These are phyloP conservation scores for Tortrix viridana DNA, from an alignment of 2,888 invertebrate genomes.

Conservation along the genomic window DNA sequence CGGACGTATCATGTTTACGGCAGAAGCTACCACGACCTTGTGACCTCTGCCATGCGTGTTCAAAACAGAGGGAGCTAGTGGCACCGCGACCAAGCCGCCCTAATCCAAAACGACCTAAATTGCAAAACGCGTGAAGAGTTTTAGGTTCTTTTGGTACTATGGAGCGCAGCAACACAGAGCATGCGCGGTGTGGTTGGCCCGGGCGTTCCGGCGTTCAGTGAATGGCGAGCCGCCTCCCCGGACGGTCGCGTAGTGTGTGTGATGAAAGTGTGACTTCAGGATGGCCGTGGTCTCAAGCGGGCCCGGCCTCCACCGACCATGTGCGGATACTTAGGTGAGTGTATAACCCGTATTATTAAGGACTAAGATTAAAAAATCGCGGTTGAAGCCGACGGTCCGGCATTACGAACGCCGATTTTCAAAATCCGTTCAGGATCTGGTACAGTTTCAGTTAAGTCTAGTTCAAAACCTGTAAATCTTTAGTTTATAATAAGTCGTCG, in stretches of 20 bases:
- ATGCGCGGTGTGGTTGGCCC: constrained; percentile 72
- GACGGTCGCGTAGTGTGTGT: constrained; percentile 57
- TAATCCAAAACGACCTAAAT: constrained; percentile 5
- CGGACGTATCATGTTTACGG: constrained; percentile 50
- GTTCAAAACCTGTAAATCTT: no score
- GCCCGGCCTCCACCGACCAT: constrained; percentile 74
- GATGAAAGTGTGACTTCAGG: constrained; percentile 69
- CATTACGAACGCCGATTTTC: no score
- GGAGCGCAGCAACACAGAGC: constrained; percentile 62
- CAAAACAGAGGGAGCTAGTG: constrained; percentile 68
- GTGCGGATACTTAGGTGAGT: constrained; percentile 76
- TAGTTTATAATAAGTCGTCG: no score
- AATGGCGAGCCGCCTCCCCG: constrained; percentile 64
- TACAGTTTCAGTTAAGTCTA: no score
- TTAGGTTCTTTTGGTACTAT: constrained; percentile 6
- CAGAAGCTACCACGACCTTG: constrained; percentile 58
- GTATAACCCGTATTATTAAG: constrained; percentile 11
- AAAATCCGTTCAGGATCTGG: no score
- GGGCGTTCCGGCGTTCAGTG: constrained; percentile 79
- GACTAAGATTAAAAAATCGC: not conserved
- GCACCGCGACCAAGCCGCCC: constrained; percentile 20
- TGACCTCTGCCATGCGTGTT: constrained; percentile 76
- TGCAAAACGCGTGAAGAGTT: not conserved
- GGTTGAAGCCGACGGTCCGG: no score
- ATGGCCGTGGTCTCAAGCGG: constrained; percentile 74